Evolutionary conservation across 1,140 invertebrate species (phyloP).

Genomic region (Acromyrmex heyeri): DNA sequence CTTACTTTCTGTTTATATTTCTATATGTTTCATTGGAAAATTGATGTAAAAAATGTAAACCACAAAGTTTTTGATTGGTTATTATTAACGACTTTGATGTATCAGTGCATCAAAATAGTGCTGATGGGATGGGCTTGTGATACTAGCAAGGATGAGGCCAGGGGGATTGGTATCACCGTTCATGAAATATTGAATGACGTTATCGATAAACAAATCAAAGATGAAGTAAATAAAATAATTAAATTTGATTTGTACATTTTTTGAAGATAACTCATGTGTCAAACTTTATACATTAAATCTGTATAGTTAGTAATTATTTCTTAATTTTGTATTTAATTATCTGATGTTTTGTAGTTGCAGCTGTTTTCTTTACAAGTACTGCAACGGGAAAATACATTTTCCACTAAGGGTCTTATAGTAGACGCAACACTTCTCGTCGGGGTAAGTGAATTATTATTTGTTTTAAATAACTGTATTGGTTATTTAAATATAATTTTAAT

Average conservation of each 20-base stretch:
- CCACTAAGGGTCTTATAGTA: slow-evolving; percentile 69
- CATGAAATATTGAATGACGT: slow-evolving; percentile 76
- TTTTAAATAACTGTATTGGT: not conserved
- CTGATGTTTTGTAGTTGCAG: slow-evolving; percentile 72
- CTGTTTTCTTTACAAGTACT: slow-evolving; percentile 79
- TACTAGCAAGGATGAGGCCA: slow-evolving; percentile 73
- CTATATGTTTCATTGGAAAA: not conserved
- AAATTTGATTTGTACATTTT: not conserved
- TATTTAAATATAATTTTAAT: slow-evolving; percentile 27
- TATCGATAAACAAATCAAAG: slow-evolving; percentile 74
- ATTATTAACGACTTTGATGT: not conserved
- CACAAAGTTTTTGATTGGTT: not conserved
- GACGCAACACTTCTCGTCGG: slow-evolving; percentile 70
- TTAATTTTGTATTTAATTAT: not conserved
- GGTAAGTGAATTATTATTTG: slow-evolving; percentile 56
- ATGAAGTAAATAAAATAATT: slow-evolving; percentile 76
- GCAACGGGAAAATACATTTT: slow-evolving; percentile 74
- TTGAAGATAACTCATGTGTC: not conserved
- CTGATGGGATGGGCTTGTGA: slow-evolving; percentile 77
- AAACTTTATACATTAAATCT: not conserved
- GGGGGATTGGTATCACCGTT: slow-evolving; percentile 71
- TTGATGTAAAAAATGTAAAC: not conserved
- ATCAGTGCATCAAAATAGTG: not conserved
- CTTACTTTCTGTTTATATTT: not conserved
- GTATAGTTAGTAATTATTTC: not conserved